Evolutionary conservation across 2,113 vertebrate genomes (phyloP).

Genomic region (Gambusia affinis): DNA sequence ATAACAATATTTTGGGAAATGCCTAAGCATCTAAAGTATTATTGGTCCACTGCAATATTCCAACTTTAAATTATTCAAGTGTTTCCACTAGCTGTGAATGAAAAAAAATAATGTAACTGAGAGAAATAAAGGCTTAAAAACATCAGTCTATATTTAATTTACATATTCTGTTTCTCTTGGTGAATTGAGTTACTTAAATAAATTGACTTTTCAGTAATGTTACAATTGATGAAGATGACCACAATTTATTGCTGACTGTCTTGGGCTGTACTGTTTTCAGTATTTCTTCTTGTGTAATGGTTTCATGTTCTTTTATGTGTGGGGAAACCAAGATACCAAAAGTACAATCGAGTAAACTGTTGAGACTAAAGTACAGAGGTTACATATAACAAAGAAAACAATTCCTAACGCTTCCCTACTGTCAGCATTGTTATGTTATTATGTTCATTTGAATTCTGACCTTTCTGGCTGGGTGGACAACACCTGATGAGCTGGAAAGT

Average conservation of each 20-base stretch:
- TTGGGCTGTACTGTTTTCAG: no score
- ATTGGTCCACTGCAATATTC: background rate
- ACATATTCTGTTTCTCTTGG: background rate
- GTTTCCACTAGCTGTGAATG: background rate
- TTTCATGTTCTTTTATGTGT: no score
- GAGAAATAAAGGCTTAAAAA: background rate
- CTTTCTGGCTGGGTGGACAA: constrained; percentile 91
- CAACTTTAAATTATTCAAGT: background rate
- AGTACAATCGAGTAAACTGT: background rate
- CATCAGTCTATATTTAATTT: background rate
- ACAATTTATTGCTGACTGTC: background rate
- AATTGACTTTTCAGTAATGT: background rate
- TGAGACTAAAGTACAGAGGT: no score
- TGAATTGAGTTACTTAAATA: background rate
- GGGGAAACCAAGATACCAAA: background rate
- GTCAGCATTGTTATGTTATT: background rate
- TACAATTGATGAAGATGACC: background rate
- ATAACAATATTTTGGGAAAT: background rate
- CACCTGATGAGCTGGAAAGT: constrained; percentile 95
- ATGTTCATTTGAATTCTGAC: constrained; percentile 69
- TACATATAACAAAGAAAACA: background rate
- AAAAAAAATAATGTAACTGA: background rate
- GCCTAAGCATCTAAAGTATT: background rate
- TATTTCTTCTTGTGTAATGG: no score
- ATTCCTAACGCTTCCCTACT: background rate